Evolutionary conservation across 2,797 vertebrate species (phyloP).

Genomic region (Gallirallus australis): DNA sequence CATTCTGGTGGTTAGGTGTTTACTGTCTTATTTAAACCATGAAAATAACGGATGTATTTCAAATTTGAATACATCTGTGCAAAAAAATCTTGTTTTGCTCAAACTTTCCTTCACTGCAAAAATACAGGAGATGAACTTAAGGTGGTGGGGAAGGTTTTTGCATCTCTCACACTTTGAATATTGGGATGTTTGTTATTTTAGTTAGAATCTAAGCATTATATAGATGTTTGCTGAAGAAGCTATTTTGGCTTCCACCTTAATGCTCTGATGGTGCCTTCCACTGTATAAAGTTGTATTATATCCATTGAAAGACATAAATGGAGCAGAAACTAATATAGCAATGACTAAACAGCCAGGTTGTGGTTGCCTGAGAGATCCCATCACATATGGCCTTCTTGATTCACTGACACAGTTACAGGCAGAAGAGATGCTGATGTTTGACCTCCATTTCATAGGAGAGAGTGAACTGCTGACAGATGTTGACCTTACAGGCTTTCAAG

Average conservation of each 20-base stretch:
- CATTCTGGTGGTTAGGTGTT: background rate
- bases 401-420: background rate
- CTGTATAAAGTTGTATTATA: background rate
- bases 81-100: background rate
- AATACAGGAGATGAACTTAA: background rate
- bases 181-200: background rate
- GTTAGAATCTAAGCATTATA: background rate
- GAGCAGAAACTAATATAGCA: background rate
- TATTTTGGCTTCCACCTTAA: background rate
- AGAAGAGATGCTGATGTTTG: background rate
- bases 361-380: background rate
- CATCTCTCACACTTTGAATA: background rate
- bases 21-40: background rate
- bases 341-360: background rate
- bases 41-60: background rate
- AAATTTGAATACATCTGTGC: background rate
- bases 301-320: background rate
- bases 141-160: background rate
- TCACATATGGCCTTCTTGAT: background rate
- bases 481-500: background rate
- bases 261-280: background rate
- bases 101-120: background rate
- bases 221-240: background rate
- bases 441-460: background rate
- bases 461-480: slow-evolving; percentile 36